These are phyloP conservation scores for Amblyteles armatorius DNA, from an alignment of 2,888 invertebrate species.

Conservation along the genomic window DNA sequence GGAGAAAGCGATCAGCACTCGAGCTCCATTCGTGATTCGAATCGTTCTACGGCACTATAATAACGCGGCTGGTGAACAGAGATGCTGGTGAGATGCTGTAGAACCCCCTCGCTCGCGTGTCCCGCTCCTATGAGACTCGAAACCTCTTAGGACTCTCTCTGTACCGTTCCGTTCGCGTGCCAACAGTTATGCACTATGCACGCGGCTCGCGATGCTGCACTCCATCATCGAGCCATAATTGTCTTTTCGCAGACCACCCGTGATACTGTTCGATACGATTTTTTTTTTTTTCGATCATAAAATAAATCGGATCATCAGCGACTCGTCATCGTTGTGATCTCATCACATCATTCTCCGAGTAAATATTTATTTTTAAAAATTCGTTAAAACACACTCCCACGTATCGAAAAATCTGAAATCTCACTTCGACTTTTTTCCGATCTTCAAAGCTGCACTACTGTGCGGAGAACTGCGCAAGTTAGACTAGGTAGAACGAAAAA, in stretches of 20 bases:
- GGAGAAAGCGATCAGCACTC: conserved; percentile 37
- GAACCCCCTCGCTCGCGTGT: conserved; percentile 68
- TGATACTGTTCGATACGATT: conserved; percentile 18
- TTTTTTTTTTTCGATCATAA: conserved; percentile 10
- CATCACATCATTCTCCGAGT: neutral
- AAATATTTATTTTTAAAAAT: neutral
- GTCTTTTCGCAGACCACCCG: conserved; percentile 57
- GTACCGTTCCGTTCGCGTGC: conserved; percentile 37
- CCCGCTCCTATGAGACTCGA: conserved; percentile 64
- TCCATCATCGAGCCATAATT: conserved; percentile 46
- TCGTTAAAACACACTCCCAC: neutral
- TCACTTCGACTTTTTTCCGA: neutral
- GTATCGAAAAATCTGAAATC: neutral
- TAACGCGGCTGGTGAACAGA: conserved; percentile 44
- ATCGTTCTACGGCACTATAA: conserved; percentile 51
- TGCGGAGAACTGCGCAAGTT: neutral
- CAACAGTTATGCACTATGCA: conserved; percentile 37
- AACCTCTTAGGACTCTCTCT: conserved; percentile 45
- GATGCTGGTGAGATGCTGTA: conserved; percentile 63
- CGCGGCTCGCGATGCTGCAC: conserved; percentile 30
- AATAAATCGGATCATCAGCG: conserved; percentile 1
- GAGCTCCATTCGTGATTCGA: conserved; percentile 46
- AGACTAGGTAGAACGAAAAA: conserved; percentile 54
- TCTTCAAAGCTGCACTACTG: neutral
- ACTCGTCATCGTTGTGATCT: neutral